These are phyloP conservation scores for Bergia sp. DNA, from an alignment of 92 coral and sea anemone genomes.

Conservation along the genomic window DNA sequence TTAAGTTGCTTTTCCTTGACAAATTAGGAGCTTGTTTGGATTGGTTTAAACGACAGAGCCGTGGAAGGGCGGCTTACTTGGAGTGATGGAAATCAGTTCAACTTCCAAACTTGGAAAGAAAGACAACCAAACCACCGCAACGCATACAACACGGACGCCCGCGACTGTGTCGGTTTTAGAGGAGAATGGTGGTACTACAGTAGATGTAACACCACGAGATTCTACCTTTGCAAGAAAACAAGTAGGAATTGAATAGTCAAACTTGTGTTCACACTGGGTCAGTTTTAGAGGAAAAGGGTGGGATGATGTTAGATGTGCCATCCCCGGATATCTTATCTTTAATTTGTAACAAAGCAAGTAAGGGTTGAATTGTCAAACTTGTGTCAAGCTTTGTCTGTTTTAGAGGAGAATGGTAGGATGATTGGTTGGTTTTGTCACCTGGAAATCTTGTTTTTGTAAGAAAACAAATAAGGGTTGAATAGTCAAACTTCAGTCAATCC, in stretches of 20 bases:
- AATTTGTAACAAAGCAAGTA: too few species aligned
- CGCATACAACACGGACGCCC: neutral
- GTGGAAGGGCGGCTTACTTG: conserved; percentile 1
- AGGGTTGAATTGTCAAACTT: too few species aligned
- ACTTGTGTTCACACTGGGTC: too few species aligned
- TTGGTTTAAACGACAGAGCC: conserved; percentile 15
- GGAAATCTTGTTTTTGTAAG: too few species aligned
- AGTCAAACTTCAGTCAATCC: too few species aligned
- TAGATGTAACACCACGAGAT: neutral
- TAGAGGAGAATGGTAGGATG: too few species aligned
- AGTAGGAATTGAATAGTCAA: neutral
- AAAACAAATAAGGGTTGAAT: too few species aligned
- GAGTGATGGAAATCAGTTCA: conserved; percentile 8
- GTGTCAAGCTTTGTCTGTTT: too few species aligned
- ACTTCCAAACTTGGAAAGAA: neutral
- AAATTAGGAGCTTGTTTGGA: neutral
- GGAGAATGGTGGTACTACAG: neutral
- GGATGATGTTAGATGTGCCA: too few species aligned
- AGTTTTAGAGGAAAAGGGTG: too few species aligned
- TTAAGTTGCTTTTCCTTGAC: neutral
- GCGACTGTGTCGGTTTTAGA: neutral
- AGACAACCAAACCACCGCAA: neutral
- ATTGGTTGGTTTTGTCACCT: too few species aligned
- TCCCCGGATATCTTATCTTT: too few species aligned
- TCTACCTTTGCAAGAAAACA: neutral